phyloP scores from a whole-genome alignment of 2,113 vertebrate genomes.

The Uria aalge region DNA sequence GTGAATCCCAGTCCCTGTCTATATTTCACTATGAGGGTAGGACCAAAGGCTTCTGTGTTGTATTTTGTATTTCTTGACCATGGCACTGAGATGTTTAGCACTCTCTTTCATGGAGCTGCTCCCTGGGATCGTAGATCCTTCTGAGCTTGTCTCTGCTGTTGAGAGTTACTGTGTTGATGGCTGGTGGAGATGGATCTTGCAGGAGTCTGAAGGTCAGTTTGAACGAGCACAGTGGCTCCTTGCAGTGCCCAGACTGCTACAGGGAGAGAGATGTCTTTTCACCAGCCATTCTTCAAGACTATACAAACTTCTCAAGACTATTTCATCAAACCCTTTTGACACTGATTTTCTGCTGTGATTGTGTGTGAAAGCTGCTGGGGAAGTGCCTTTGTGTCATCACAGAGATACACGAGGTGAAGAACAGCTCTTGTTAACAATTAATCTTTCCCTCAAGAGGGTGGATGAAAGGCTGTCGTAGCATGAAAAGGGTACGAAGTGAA shows the following conservation, averaged over 20 bases:
- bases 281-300: background rate
- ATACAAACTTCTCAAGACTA: background rate
- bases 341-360: background rate
- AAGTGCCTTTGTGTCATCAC: background rate
- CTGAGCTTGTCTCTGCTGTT: background rate
- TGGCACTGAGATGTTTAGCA: background rate
- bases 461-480: background rate
- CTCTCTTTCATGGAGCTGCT: background rate
- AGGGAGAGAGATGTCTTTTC: background rate
- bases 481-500: background rate
- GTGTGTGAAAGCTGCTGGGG: background rate
- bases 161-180: background rate
- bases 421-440: background rate
- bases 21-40: background rate
- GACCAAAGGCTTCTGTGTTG: accelerated
- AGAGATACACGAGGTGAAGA: accelerated
- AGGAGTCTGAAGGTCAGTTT: background rate
- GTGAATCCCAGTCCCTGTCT: background rate
- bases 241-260: background rate
- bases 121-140: background rate
- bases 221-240: background rate
- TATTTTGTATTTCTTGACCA: background rate
- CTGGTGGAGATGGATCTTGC: background rate
- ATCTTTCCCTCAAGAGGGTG: background rate
- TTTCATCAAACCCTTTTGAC: background rate